Percentiles rank a stretch among this genome's conserved stretches.
phyloP scores from a whole-genome alignment of 2,888 invertebrate species.

The Lottia gigantea region DNA sequence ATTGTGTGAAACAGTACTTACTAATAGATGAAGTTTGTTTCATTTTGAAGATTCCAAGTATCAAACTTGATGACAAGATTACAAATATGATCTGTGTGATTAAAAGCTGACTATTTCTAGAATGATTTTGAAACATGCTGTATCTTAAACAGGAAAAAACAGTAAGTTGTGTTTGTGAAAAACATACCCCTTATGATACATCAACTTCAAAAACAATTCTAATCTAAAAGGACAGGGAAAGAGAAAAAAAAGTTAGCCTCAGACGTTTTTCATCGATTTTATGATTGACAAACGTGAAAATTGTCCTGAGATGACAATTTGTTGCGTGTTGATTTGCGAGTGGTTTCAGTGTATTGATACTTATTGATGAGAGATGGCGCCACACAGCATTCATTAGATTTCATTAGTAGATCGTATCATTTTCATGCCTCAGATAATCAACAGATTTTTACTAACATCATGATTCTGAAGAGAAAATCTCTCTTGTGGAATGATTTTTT shows the following conservation, averaged over 20 bases:
- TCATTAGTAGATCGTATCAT: neutral
- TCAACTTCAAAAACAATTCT: too few species aligned
- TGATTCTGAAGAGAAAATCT: conserved; percentile 5
- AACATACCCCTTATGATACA: too few species aligned
- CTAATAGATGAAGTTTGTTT: too few species aligned
- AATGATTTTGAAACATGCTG: too few species aligned
- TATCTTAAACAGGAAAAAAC: too few species aligned
- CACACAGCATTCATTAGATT: conserved; percentile 6
- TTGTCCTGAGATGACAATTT: neutral
- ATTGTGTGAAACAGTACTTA: too few species aligned
- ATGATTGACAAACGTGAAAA: conserved; percentile 9
- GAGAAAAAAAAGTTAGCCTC: neutral
- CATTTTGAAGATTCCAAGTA: too few species aligned
- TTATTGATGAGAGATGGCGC: conserved; percentile 8
- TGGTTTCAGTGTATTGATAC: neutral
- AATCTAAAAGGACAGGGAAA: neutral
- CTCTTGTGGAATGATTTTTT: too few species aligned
- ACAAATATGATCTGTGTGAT: too few species aligned
- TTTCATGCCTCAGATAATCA: conserved; percentile 1
- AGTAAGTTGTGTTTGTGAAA: too few species aligned
- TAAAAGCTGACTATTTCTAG: too few species aligned
- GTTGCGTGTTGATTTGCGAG: neutral
- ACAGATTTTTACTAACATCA: neutral
- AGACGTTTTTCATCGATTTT: neutral
- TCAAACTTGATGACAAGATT: too few species aligned